Evolutionary conservation across 2,888 invertebrate species (phyloP).

Genomic region (Rhagophthalmus giganteus): DNA sequence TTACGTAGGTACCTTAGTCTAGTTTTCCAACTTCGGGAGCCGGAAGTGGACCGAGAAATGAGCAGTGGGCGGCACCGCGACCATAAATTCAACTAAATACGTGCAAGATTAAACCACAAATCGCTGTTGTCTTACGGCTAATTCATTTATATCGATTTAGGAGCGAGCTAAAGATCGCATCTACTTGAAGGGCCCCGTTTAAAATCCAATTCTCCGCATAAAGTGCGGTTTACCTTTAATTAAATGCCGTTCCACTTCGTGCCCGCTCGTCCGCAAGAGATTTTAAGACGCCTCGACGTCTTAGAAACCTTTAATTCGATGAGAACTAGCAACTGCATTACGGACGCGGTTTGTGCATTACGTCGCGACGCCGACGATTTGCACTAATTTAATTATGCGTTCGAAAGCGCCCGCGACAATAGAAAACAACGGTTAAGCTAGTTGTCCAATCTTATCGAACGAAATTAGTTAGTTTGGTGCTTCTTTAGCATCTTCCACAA

Average conservation of each 20-base stretch:
- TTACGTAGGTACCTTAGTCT: constrained; percentile 21
- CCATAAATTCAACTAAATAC: constrained; percentile 55
- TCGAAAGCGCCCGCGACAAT: too few species aligned
- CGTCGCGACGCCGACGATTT: too few species aligned
- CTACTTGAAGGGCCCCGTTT: constrained; percentile 22
- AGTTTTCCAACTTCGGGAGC: constrained; percentile 13
- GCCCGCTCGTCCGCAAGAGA: constrained; percentile 9
- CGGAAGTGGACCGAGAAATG: constrained; percentile 32
- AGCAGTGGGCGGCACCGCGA: constrained; percentile 46
- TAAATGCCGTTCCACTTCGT: constrained; percentile 17
- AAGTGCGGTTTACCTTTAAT: constrained; percentile 28
- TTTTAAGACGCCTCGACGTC: constrained; percentile 21
- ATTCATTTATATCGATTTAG: constrained; percentile 55
- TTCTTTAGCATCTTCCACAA: too few species aligned
- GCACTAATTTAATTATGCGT: too few species aligned
- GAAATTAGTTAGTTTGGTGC: too few species aligned
- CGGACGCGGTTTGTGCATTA: too few species aligned
- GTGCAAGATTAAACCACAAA: constrained; percentile 57
- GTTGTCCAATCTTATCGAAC: too few species aligned
- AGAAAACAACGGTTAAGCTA: too few species aligned
- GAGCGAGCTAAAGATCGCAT: constrained; percentile 35
- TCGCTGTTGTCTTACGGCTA: constrained; percentile 56
- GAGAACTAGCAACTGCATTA: too few species aligned
- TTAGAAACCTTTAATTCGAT: too few species aligned
- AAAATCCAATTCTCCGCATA: constrained; percentile 22